Percentiles rank a stretch among this genome's conserved stretches.
phyloP scores from a whole-genome alignment of 2,888 invertebrate genomes.

The Pecten maximus region DNA sequence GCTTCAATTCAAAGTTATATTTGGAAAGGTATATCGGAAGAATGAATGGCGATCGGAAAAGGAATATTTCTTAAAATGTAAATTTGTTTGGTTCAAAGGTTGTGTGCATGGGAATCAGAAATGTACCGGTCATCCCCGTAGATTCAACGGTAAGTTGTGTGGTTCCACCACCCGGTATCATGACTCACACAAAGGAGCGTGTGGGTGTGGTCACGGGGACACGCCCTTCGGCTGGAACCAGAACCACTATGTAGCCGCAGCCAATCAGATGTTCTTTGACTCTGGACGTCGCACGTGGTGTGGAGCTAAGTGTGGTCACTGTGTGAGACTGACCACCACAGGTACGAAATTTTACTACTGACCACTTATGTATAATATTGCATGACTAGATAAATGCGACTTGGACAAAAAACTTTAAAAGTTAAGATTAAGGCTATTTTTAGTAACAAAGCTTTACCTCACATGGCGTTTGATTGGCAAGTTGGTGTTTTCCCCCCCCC shows the following conservation, averaged over 20 bases:
- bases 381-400: too few species aligned
- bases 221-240: conserved; percentile 69
- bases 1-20: too few species aligned
- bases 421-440: too few species aligned
- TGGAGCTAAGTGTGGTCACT: conserved; percentile 68
- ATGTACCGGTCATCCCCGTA: conserved; percentile 60
- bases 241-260: conserved; percentile 63
- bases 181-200: conserved; percentile 72
- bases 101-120: conserved; percentile 49
- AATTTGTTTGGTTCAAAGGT: neutral
- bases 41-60: too few species aligned
- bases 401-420: too few species aligned
- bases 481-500: too few species aligned
- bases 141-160: conserved; percentile 68
- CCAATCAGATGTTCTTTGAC: conserved; percentile 67
- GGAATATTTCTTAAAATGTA: too few species aligned
- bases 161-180: conserved; percentile 74
- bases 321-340: conserved; percentile 72
- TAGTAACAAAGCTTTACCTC: too few species aligned
- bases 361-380: too few species aligned
- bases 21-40: too few species aligned
- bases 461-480: too few species aligned
- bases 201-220: conserved; percentile 63
- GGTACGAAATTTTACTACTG: conserved; percentile 64
- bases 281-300: conserved; percentile 63